phyloP scores from a whole-genome alignment of 2,888 invertebrate genomes.

The Ormia ochracea region DNA sequence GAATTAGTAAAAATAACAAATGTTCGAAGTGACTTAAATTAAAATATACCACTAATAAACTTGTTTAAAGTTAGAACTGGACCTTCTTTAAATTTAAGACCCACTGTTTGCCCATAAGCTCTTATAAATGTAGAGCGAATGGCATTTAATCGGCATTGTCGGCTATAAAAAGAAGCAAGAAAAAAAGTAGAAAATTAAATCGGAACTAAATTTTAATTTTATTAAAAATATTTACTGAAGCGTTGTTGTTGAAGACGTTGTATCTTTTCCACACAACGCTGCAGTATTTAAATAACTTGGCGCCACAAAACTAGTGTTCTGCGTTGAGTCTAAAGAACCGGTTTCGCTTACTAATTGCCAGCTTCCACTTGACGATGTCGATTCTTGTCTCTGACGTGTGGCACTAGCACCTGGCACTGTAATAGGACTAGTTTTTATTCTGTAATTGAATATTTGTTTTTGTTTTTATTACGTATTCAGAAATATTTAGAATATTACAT shows the following conservation, averaged over 20 bases:
- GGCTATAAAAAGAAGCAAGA: constrained; percentile 64
- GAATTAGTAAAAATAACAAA: too few species aligned
- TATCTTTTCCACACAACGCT: constrained; percentile 32
- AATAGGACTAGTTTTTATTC: constrained; percentile 80
- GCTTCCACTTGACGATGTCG: constrained; percentile 80
- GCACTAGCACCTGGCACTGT: constrained; percentile 79
- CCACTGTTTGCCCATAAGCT: constrained; percentile 73
- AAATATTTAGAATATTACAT: not conserved
- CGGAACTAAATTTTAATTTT: not conserved
- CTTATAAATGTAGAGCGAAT: constrained; percentile 73
- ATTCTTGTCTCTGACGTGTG: constrained; percentile 80
- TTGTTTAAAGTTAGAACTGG: constrained; percentile 71
- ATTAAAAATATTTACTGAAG: constrained; percentile 22
- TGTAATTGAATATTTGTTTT: constrained; percentile 28
- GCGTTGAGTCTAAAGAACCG: constrained; percentile 79
- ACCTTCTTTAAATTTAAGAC: constrained; percentile 74
- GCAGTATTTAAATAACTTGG: constrained; percentile 40
- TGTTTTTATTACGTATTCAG: not conserved
- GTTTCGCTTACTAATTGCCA: constrained; percentile 85
- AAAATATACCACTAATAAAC: constrained; percentile 72
- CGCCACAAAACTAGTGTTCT: constrained; percentile 72
- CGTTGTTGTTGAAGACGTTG: constrained; percentile 9
- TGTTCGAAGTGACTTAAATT: constrained; percentile 29
- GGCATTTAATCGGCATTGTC: constrained; percentile 71
- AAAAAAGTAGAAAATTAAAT: not conserved